Conservation (phyloP, 2,113 vertebrate genomes). For the Bos javanicus region DNA sequence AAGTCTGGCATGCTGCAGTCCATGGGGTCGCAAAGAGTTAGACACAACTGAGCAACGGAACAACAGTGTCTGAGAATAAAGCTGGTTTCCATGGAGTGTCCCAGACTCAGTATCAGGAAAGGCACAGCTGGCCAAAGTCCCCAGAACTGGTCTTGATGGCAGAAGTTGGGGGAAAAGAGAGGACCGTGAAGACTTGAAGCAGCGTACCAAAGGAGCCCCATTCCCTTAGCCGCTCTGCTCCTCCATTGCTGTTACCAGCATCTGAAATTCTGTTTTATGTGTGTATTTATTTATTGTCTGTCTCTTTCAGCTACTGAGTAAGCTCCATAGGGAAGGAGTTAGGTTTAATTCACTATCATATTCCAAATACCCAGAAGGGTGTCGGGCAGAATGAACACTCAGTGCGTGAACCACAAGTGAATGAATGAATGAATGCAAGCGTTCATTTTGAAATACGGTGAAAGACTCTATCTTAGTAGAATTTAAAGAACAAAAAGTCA, state of each 20-base stretch:
- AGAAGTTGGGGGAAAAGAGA: background rate
- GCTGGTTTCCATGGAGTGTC: background rate
- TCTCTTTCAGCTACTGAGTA: background rate
- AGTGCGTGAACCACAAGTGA: background rate
- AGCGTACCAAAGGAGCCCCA: fast-evolving
- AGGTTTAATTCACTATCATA: background rate
- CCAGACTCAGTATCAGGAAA: background rate
- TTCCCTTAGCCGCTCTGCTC: background rate
- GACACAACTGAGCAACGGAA: background rate
- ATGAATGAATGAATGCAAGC: background rate
- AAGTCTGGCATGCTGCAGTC: background rate
- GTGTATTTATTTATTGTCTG: background rate
- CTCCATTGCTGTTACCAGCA: background rate
- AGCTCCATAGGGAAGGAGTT: background rate
- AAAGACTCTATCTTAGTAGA: no score
- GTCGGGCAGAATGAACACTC: background rate
- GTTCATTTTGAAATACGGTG: background rate
- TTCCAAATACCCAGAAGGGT: background rate
- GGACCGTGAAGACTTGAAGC: background rate
- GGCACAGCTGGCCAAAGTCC: background rate
- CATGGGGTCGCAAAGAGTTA: background rate
- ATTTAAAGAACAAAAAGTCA: background rate
- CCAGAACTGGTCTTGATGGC: background rate
- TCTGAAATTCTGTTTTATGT: background rate
- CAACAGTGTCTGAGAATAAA: background rate